phyloP scores from a whole-genome alignment of 35 echinoderm and acorn worm genomes.

The Ptychodera flava region DNA sequence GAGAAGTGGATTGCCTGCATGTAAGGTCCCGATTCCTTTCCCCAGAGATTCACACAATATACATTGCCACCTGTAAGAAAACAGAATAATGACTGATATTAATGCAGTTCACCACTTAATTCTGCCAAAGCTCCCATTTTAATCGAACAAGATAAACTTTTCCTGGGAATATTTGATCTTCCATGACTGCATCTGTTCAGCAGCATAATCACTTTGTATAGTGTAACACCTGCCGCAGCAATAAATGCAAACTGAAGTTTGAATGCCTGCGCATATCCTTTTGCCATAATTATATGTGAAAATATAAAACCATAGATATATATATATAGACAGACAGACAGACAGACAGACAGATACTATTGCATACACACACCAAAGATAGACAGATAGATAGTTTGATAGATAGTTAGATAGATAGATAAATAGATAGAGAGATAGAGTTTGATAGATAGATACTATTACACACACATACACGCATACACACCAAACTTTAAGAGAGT shows the following conservation, averaged over 20 bases:
- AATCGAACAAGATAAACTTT: too few species aligned
- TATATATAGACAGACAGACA: not conserved
- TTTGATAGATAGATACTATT: not conserved
- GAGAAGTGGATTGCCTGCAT: slow-evolving; percentile 13
- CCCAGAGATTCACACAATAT: not conserved
- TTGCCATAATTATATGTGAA: too few species aligned
- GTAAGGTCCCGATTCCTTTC: not conserved
- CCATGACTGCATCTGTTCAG: too few species aligned
- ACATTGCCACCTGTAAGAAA: slow-evolving; percentile 10
- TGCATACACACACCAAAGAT: not conserved
- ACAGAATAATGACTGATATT: too few species aligned
- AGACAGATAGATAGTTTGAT: not conserved
- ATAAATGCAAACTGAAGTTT: too few species aligned
- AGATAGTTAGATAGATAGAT: not conserved
- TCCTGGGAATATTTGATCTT: too few species aligned
- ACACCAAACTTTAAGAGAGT: too few species aligned
- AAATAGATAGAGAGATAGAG: not conserved
- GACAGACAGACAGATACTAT: not conserved
- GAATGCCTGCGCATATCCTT: too few species aligned
- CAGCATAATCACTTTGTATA: too few species aligned
- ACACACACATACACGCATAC: not conserved
- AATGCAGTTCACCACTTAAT: too few species aligned
- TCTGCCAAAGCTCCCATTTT: too few species aligned
- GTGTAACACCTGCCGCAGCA: too few species aligned
- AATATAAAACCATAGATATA: not conserved